A percentile compares a stretch with the other conserved stretches of the same genome.
These are phyloP conservation scores for Smithornis capensis DNA, from an alignment of 2,113 vertebrate genomes.

Conservation along the genomic window DNA sequence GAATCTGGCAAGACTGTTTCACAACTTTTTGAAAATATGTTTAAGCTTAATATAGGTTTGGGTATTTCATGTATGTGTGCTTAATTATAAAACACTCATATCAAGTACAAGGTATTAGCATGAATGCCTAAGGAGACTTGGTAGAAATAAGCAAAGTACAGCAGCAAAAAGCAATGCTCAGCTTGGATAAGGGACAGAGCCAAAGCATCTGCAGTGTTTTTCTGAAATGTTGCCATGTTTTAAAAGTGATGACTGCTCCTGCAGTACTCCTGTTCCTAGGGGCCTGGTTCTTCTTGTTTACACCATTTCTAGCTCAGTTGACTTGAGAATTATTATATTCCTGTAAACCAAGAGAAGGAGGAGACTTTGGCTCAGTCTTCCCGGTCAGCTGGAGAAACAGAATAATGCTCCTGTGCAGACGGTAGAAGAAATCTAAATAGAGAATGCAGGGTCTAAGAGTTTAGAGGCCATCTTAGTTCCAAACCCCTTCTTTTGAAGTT, in stretches of 20 bases:
- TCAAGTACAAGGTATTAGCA: constrained; percentile 34
- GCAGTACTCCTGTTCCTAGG: background rate
- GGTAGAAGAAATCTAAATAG: background rate
- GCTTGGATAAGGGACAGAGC: constrained; percentile 24
- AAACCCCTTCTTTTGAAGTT: background rate
- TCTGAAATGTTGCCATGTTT: constrained; percentile 48
- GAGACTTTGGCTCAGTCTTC: constrained; percentile 23
- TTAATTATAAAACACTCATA: constrained; percentile 63
- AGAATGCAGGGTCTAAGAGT: background rate
- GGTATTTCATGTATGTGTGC: constrained; percentile 28
- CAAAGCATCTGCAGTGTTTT: constrained; percentile 46
- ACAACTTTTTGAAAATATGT: constrained; percentile 73
- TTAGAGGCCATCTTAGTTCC: background rate
- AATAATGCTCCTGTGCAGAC: background rate
- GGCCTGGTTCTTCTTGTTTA: constrained; percentile 43
- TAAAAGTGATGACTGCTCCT: constrained; percentile 54
- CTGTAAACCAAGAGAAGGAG: constrained; percentile 43
- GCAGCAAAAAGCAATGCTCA: background rate
- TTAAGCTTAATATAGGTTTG: constrained; percentile 64
- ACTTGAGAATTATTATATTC: constrained; percentile 46
- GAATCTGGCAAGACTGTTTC: constrained; percentile 68
- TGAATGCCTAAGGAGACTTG: constrained; percentile 33
- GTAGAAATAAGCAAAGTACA: constrained; percentile 14
- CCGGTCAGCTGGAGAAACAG: background rate
- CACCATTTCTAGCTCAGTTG: constrained; percentile 34